A percentile compares a stretch with the other conserved stretches of the same genome.
Conservation (phyloP, 2,113 vertebrate genomes). For the Clarias gariepinus region DNA sequence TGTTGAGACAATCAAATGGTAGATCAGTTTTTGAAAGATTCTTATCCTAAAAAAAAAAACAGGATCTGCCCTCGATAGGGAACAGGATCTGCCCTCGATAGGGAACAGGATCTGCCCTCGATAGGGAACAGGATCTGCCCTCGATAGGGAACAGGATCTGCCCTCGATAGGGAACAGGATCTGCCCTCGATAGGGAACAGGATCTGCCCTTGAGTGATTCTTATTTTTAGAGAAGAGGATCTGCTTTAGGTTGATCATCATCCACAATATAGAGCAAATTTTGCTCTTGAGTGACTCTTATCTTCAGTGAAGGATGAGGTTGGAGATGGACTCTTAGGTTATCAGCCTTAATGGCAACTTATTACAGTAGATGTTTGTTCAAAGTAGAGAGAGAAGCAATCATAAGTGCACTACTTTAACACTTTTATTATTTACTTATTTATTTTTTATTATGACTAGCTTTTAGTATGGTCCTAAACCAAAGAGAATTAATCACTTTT, state of each 20-base stretch:
- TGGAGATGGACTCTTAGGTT: not conserved
- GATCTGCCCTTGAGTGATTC: not conserved
- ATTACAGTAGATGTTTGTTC: not conserved
- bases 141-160: not conserved
- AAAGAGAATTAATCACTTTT: not conserved
- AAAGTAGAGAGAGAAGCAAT: not conserved
- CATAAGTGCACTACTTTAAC: not conserved
- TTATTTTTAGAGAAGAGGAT: not conserved
- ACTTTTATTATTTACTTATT: too few species aligned
- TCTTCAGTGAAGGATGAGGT: not conserved
- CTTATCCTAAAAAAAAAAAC: too few species aligned
- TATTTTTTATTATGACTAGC: not conserved
- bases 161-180: not conserved
- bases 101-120: not conserved
- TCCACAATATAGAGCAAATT: not conserved
- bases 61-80: too few species aligned
- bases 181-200: not conserved
- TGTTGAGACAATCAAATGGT: too few species aligned
- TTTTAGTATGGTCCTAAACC: not conserved
- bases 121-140: not conserved
- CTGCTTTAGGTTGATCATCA: not conserved
- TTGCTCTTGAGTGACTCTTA: not conserved
- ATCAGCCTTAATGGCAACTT: not conserved
- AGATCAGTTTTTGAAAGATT: too few species aligned
- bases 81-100: not conserved